Base-by-base conservation (phyloP, 2,888 invertebrate species). In the Hirtodrosophila duncani region DNA sequence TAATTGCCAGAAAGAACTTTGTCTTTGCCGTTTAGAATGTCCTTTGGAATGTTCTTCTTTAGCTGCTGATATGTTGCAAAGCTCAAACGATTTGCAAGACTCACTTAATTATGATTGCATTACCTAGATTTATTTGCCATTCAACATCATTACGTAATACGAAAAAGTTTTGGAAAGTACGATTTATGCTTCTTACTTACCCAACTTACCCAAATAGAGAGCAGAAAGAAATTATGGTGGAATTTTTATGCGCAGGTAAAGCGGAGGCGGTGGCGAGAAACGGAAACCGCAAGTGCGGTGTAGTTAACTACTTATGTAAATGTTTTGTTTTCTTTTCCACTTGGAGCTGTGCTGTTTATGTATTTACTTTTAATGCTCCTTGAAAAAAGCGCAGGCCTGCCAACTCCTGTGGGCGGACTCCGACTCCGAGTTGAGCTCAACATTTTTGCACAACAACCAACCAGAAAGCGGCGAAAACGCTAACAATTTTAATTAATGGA, bases 401-500 rank as follows among this genome's bases (percentile, higher is more conserved):
- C 29, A 20, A 30, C 24, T 3, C 3, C n/a, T 14, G 46, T 24
- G 30, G 63, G 55, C 48, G 61, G 51, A 9, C 27, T 27, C 10
- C 27, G 17, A 4, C 2, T 11, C 11, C n/a, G 20, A 33, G 37
- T 21, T 39, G 46, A 53, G 51, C 46, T 52, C 42, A 26, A 65
- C 37, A 34, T 52, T 43, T 34, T n/a, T n/a, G 33, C 39, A 51
- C 56, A 60, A 38, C 69, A 66, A 39, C 74, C 81, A 75, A 74
- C 81, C 74, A 43, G 55, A 51, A 49, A 38, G 64, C 67, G 31
- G 29, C 34, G 48, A 65, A 61, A 82, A 70, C 80, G 75, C 69
- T 66, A 65, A 67, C 64, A 82, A 78, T 84, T 83, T 85, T 84
- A 84, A 85, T 84, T 84, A 84, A 85, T 84, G 83, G 82, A 80